Base-by-base conservation (phyloP, 2,888 invertebrate species). In the Chydorus sphaericus region DNA sequence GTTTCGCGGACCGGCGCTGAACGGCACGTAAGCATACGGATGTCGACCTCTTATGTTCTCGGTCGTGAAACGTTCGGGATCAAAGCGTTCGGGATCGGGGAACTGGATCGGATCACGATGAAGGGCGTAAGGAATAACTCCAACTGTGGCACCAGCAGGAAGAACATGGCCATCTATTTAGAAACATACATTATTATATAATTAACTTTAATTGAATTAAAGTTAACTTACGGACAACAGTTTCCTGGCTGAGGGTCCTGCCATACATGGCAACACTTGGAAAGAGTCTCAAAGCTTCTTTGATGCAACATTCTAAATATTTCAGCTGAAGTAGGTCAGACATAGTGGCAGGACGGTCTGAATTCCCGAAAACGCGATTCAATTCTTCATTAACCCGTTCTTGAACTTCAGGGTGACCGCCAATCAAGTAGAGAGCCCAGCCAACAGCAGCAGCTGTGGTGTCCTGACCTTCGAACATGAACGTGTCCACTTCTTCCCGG, bases 381-480 rank as follows among this genome's bases (percentile, higher is more conserved):
- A 76, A 48, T 64, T 76, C 76, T 3, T 66, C 65, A 2, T 62
- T 56, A 1, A 52, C 18, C 10, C 18, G 18, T 14, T 39, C 68
- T 67, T 77, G 77, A 28, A 76, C 70, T 5, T 73, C 67, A 0
- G 73, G 73, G 65, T 77, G 62, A 26, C 69, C 64, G 7, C 76
- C 78, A 7, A 78, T 66, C 7, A 75, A 66, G 59, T 75, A 75
- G 7, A 76, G 65, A 10, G 73, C 68, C 77, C 77, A 79, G 56
- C 71, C 71, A 48, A 76, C 67, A 11, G 73, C 77, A 2, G 74
- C 73, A 0, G 78, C 73, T 1, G 76, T 75, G 1, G 78, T 78
- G 60, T 78, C 78, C 62, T 78, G 78, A 4, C 78, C 78, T 66
- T 73, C 75, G 65, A 75, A 75, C 74, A 75, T 75, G 61, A 75